Conservation (phyloP, 2,797 vertebrate genomes). For the Rachycentron canadum region DNA sequence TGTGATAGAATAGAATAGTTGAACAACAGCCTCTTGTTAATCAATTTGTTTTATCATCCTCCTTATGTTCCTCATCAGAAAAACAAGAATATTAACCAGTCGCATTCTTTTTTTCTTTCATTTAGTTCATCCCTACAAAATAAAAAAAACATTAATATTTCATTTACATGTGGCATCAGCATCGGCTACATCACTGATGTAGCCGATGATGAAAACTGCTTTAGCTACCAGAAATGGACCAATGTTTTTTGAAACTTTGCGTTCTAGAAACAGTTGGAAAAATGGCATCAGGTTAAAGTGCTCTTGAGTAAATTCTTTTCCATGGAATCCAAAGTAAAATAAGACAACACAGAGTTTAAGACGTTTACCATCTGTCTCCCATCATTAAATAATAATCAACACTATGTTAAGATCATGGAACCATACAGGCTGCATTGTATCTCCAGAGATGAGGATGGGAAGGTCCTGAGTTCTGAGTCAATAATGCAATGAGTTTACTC, state of each 20-base stretch:
- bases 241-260: background rate
- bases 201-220: conserved; percentile 30
- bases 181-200: conserved; percentile 40
- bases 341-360: conserved; percentile 7
- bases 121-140: conserved; percentile 15
- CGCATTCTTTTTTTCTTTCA: conserved; percentile 6
- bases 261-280: conserved; percentile 28
- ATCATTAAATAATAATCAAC: conserved; percentile 52
- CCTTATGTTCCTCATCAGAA: conserved; percentile 31
- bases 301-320: conserved; percentile 4
- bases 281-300: too few species aligned
- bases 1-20: conserved; percentile 16
- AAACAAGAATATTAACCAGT: conserved; percentile 15
- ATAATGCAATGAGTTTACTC: conserved; percentile 43
- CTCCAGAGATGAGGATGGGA: conserved; percentile 27
- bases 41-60: conserved; percentile 28
- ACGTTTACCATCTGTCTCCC: conserved; percentile 43
- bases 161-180: conserved; percentile 33
- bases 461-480: conserved; percentile 19
- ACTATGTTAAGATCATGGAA: conserved; percentile 46
- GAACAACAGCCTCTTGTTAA: conserved; percentile 29
- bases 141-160: conserved; percentile 57
- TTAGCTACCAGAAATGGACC: conserved; percentile 15
- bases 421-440: conserved; percentile 6
- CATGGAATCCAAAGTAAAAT: background rate